Percentiles rank a stretch among this genome's conserved stretches.
phyloP scores from a whole-genome alignment of 2,888 invertebrate genomes.

The Brenthis ino region DNA sequence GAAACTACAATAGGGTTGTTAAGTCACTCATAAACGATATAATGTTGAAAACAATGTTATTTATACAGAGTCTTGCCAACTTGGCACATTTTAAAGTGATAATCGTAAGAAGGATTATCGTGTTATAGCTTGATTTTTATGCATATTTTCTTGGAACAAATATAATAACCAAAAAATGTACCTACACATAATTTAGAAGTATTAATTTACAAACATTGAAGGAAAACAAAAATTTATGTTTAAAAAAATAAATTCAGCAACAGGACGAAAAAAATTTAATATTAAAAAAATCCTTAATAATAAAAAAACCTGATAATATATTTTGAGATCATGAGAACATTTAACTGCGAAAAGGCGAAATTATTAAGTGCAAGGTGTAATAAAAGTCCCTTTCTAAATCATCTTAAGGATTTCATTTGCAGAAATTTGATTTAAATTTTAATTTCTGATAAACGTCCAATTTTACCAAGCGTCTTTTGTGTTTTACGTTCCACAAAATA shows the following conservation, averaged over 20 bases:
- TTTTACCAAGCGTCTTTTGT: neutral
- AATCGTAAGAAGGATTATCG: conserved; percentile 58
- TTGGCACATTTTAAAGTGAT: conserved; percentile 48
- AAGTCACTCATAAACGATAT: conserved; percentile 73
- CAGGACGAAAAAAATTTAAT: neutral
- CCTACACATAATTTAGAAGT: no score
- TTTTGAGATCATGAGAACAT: conserved; percentile 3
- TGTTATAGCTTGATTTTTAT: conserved; percentile 41
- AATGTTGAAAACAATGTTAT: conserved; percentile 71
- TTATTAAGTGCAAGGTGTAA: conserved; percentile 16
- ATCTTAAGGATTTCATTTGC: conserved; percentile 14
- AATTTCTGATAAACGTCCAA: conserved; percentile 18
- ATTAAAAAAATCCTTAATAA: neutral
- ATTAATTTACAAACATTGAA: no score
- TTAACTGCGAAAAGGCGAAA: neutral
- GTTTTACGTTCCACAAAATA: no score
- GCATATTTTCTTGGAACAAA: no score
- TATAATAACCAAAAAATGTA: no score
- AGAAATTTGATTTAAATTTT: conserved; percentile 20
- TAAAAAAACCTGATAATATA: neutral
- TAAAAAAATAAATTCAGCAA: no score
- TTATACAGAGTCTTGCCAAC: conserved; percentile 46
- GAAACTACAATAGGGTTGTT: conserved; percentile 72
- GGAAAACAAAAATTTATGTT: no score
- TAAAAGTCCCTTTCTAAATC: conserved; percentile 20